These are phyloP conservation scores for Hylia prasina DNA, from an alignment of 2,113 vertebrate genomes.

Conservation along the genomic window DNA sequence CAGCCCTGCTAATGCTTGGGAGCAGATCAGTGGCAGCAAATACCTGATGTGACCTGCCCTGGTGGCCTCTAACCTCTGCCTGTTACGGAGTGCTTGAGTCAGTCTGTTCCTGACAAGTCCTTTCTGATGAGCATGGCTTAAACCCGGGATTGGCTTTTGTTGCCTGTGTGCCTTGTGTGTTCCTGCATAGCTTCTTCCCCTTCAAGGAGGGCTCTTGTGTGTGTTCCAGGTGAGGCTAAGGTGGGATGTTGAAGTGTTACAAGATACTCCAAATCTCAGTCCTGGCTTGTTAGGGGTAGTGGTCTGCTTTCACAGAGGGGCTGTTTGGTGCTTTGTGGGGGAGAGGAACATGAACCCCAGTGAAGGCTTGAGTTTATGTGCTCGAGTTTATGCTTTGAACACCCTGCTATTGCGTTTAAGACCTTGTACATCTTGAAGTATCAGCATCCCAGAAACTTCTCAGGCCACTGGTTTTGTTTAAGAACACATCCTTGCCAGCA, in stretches of 20 bases:
- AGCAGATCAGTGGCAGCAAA: background rate
- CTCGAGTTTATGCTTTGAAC: too few relatives aligned
- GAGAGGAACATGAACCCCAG: background rate
- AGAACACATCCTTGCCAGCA: background rate
- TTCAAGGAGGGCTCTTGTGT: background rate
- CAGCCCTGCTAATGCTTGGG: background rate
- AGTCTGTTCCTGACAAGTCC: background rate
- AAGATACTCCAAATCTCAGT: background rate
- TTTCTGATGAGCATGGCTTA: background rate
- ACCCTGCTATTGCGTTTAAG: fast-evolving
- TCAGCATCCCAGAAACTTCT: background rate
- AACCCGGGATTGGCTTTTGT: background rate
- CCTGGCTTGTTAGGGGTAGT: background rate
- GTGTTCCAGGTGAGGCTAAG: background rate
- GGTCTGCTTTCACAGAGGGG: background rate
- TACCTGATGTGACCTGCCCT: background rate
- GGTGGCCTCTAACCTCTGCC: background rate
- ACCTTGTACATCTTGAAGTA: background rate
- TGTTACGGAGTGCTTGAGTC: background rate
- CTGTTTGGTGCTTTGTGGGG: background rate
- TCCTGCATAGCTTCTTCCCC: background rate
- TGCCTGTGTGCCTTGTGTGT: background rate
- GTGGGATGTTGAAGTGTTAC: background rate
- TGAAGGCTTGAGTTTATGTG: fast-evolving
- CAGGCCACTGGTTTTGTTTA: background rate